phyloP scores from a whole-genome alignment of 2,888 invertebrate genomes.

The Lycocerus yunnanus region DNA sequence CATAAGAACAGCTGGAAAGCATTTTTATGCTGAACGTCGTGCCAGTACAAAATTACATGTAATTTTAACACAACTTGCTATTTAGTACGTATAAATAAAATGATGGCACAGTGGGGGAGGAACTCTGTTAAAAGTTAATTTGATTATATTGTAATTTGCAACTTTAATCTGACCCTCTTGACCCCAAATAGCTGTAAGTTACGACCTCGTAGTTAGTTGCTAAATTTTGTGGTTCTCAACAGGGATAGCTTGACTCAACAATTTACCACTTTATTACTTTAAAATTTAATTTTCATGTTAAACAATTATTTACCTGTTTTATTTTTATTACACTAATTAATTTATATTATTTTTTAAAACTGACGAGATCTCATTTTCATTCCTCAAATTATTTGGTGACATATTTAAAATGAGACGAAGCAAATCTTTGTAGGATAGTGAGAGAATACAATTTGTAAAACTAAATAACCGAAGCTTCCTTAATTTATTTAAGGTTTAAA shows the following conservation, averaged over 20 bases:
- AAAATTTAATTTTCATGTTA: conserved; percentile 11
- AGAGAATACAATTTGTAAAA: not conserved
- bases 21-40: conserved; percentile 49
- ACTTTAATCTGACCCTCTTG: conserved; percentile 47
- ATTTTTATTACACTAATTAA: not conserved
- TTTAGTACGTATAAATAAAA: conserved; percentile 44
- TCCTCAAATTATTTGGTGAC: not conserved
- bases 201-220: conserved; percentile 21
- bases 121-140: conserved; percentile 49
- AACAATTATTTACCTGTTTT: not conserved
- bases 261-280: conserved; percentile 13
- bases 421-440: not conserved
- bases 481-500: not conserved
- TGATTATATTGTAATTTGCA: conserved; percentile 53
- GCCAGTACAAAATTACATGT: conserved; percentile 46
- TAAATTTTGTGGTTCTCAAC: conserved; percentile 22
- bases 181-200: conserved; percentile 30
- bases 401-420: not conserved
- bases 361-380: not conserved
- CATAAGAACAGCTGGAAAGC: conserved; percentile 35
- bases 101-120: conserved; percentile 29
- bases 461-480: not conserved
- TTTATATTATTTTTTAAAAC: not conserved
- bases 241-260: conserved; percentile 8
- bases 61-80: conserved; percentile 40